A percentile compares a stretch with the other conserved stretches of the same genome.
Evolutionary conservation across 2,797 vertebrate species (phyloP).

Genomic region (Sebastiscus albofasciatus): DNA sequence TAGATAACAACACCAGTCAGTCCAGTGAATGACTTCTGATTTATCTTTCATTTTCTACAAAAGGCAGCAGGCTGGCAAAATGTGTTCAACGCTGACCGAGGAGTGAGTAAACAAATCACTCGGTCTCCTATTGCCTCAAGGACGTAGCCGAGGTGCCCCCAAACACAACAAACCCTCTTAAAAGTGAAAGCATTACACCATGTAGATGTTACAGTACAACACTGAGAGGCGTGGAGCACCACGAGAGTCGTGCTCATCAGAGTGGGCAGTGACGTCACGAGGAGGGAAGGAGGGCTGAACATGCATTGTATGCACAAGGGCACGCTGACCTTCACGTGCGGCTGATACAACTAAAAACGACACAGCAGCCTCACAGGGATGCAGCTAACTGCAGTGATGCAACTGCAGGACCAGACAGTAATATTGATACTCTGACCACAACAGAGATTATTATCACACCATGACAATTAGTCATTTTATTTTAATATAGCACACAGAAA

Average conservation of each 20-base stretch:
- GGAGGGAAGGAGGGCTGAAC: slow-evolving; percentile 59
- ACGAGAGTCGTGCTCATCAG: slow-evolving; percentile 57
- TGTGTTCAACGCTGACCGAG: slow-evolving; percentile 19
- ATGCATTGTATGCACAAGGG: slow-evolving; percentile 81
- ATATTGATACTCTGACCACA: neutral
- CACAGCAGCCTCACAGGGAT: slow-evolving; percentile 42
- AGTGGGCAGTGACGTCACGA: slow-evolving; percentile 70
- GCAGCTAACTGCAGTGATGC: slow-evolving; percentile 50
- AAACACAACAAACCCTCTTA: neutral
- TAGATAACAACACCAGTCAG: slow-evolving; percentile 43
- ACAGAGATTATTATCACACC: neutral
- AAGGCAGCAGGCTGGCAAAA: slow-evolving; percentile 32
- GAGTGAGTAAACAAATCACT: slow-evolving; percentile 26
- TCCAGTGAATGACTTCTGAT: slow-evolving; percentile 35
- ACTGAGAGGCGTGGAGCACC: slow-evolving; percentile 13
- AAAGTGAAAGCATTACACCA: neutral
- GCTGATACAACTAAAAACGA: slow-evolving; percentile 59
- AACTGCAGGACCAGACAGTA: slow-evolving; percentile 12
- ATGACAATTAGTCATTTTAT: neutral
- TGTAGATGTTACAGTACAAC: neutral
- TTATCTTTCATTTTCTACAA: slow-evolving; percentile 24
- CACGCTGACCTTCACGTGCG: slow-evolving; percentile 80
- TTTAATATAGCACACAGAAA: neutral
- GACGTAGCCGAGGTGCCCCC: neutral
- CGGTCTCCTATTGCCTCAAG: neutral